phyloP scores from a whole-genome alignment of 2,888 invertebrate species.

The Pecten maximus region DNA sequence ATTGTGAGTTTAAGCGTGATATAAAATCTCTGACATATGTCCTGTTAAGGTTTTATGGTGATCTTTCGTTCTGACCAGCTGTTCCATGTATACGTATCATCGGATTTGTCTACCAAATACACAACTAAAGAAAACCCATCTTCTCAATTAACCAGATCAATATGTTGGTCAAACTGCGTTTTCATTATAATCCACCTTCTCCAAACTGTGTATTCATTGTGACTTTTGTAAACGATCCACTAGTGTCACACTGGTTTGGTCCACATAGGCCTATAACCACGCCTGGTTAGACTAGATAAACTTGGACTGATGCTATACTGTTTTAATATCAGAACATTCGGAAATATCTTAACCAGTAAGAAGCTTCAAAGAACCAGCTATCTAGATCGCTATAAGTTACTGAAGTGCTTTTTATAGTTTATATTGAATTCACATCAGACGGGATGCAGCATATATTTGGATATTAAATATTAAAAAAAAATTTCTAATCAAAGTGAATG shows the following conservation, averaged over 20 bases:
- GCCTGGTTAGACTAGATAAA: neutral
- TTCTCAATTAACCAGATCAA: constrained; percentile 10
- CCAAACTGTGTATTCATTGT: neutral
- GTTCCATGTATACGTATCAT: neutral
- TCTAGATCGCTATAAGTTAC: neutral
- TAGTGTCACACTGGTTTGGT: neutral
- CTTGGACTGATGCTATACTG: neutral
- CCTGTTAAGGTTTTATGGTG: neutral
- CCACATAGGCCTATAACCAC: neutral
- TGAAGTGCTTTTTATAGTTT: neutral
- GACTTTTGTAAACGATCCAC: neutral
- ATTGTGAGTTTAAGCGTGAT: neutral
- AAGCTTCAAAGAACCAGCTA: neutral
- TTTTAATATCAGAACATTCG: neutral
- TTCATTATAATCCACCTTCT: constrained; percentile 4
- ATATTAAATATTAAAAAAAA: neutral
- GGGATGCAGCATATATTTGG: neutral
- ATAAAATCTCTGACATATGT: neutral
- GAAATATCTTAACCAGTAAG: neutral
- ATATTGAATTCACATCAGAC: neutral
- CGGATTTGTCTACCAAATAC: neutral
- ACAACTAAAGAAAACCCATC: constrained; percentile 13
- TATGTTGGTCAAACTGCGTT: constrained; percentile 7
- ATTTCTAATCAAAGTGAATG: neutral
- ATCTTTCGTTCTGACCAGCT: neutral